Evolutionary conservation across 30 jellyfish, hydroid and myxozoan genomes (phyloP), one percentile per base, ranked within the genome.

Genomic region (Nemopilema nomurai): DNA sequence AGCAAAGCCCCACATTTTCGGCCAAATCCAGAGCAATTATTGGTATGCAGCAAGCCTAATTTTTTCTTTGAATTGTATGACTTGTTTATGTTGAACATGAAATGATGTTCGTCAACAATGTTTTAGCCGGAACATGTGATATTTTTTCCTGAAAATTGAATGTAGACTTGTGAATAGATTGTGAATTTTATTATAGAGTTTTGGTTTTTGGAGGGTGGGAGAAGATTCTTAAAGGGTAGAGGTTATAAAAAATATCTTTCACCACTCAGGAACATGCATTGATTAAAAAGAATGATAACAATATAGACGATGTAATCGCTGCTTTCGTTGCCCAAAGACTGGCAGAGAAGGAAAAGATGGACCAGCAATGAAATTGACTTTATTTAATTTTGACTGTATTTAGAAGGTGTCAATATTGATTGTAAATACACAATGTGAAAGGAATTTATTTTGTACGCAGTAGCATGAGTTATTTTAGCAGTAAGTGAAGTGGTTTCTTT

Each of bases 1-100:
- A 76, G 87, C 79, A 92, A 92, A 64, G 68, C 86, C n/a, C 89
- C 96, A 17, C 82, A 76, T 28, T 77, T 51, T 22, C 96, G 98
- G 16, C 97, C 98, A 32, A 77, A 82, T 20, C 98, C 98, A 49
- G 89, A 86, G 66, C 96, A 92, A 29, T 75, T 92, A n/a, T 29
- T 91, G 82, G 98, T 92, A 83, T 52, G 95, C 25, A 0, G 31
- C 28, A 69, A n/a, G n/a, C n/a, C n/a, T n/a, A n/a, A n/a, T n/a
- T n/a, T n/a, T n/a, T n/a, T n/a, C n/a, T n/a, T n/a, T n/a, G n/a
- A n/a, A n/a, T n/a, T n/a, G n/a, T n/a, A n/a, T n/a, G n/a, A n/a
- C n/a, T n/a, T n/a, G n/a, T n/a, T n/a, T n/a, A n/a, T n/a, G n/a
- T n/a, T n/a, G n/a, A n/a, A n/a, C n/a, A n/a, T n/a, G n/a, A n/a